These are phyloP conservation scores for Andrena bucephala DNA, from an alignment of 2,888 invertebrate species.

Conservation along the genomic window DNA sequence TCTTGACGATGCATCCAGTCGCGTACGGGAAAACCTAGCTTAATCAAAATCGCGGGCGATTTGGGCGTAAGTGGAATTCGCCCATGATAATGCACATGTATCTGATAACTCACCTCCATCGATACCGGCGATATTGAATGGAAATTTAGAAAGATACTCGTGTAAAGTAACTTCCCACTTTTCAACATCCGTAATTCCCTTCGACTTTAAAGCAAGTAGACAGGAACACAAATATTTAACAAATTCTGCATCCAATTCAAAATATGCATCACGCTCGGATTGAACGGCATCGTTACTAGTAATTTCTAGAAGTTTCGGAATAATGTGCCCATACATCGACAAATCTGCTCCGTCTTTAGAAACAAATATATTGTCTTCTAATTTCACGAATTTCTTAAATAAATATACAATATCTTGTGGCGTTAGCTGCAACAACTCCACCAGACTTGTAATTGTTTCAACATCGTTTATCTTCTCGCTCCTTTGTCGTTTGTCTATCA, in stretches of 20 bases:
- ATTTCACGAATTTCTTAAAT: constrained; percentile 84
- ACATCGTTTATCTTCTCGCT: constrained; percentile 81
- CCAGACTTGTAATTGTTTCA: constrained; percentile 78
- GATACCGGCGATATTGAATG: constrained; percentile 87
- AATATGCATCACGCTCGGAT: constrained; percentile 30
- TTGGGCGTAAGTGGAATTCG: too few relatives aligned
- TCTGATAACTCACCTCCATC: constrained; percentile 85
- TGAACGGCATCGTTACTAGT: constrained; percentile 83
- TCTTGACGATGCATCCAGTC: too few relatives aligned
- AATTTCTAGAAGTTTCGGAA: constrained; percentile 87
- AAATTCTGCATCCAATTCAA: constrained; percentile 66
- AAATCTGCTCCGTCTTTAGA: constrained; percentile 85
- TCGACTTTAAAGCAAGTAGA: constrained; percentile 71
- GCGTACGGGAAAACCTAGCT: too few relatives aligned
- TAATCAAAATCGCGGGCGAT: too few relatives aligned
- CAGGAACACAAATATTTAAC: constrained; percentile 69
- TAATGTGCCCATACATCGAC: constrained; percentile 86
- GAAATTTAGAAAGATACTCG: constrained; percentile 88
- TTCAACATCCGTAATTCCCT: constrained; percentile 79
- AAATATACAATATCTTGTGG: constrained; percentile 85
- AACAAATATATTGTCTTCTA: constrained; percentile 83
- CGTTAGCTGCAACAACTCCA: constrained; percentile 84
- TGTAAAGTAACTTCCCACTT: constrained; percentile 87
- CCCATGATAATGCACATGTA: constrained; percentile 1
- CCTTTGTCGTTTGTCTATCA: constrained; percentile 79